Percentiles rank a stretch among this genome's conserved stretches.
Evolutionary conservation across 2,888 invertebrate genomes (phyloP).

Genomic region (Drosophila neonasuta): DNA sequence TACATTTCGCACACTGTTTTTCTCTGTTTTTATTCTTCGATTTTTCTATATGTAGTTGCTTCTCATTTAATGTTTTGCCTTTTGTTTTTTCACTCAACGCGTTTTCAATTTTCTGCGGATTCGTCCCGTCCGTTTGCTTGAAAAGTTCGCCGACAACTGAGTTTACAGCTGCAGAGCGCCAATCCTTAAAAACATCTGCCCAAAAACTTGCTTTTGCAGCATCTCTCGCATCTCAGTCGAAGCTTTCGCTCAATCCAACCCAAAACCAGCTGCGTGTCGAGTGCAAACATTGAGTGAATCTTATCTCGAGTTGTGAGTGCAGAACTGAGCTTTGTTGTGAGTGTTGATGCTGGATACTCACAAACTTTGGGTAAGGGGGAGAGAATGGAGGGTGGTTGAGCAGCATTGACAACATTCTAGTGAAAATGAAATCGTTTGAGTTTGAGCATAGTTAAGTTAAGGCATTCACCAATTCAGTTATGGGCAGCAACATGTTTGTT

Average conservation of each 20-base stretch:
- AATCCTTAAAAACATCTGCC: constrained; percentile 70
- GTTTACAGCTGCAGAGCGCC: constrained; percentile 47
- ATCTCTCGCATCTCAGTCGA: constrained; percentile 46
- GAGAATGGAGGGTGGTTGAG: background rate
- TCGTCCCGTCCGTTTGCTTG: constrained; percentile 59
- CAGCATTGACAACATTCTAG: background rate
- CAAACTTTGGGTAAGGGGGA: background rate
- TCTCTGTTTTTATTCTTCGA: constrained; percentile 22
- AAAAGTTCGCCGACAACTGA: constrained; percentile 74
- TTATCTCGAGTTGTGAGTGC: constrained; percentile 7
- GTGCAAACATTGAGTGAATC: constrained; percentile 53
- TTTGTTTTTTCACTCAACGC: constrained; percentile 31
- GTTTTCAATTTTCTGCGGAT: constrained; percentile 6
- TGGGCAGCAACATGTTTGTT: background rate
- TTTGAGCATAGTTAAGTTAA: constrained; percentile 1
- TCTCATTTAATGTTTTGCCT: constrained; percentile 19
- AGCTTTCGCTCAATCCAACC: constrained; percentile 46
- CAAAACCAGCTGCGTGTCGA: constrained; percentile 28
- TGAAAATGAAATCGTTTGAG: constrained; percentile 26
- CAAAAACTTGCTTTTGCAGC: constrained; percentile 58
- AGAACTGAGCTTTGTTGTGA: constrained; percentile 46
- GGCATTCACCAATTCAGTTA: background rate
- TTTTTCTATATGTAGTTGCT: constrained; percentile 37
- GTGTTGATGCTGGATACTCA: constrained; percentile 19
- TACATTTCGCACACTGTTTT: constrained; percentile 58